Evolutionary conservation across 30 jellyfish, hydroid and myxozoan genomes (phyloP).

Genomic region (Hydra vulgaris): DNA sequence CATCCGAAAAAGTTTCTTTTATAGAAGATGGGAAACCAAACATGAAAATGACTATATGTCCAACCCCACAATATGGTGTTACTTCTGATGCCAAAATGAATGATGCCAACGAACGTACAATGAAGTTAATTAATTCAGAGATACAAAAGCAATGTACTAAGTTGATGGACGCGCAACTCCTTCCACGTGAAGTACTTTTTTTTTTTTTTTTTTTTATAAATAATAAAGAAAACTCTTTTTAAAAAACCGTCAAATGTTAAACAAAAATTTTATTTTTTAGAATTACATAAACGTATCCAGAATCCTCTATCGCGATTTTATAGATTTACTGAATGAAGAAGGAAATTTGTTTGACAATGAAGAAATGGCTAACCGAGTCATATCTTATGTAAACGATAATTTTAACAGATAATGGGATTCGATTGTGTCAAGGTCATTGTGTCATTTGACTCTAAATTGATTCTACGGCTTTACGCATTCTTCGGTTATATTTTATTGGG

Average conservation of each 20-base stretch:
- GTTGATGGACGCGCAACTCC: too few species aligned
- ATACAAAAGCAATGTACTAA: background rate
- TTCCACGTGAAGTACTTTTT: too few species aligned
- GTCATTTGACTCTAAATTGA: too few species aligned
- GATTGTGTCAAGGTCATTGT: too few species aligned
- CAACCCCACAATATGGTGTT: background rate
- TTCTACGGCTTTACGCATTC: too few species aligned
- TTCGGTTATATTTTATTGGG: too few species aligned
- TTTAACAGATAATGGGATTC: too few species aligned
- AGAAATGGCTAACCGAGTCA: background rate
- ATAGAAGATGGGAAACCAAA: slow-evolving; percentile 3
- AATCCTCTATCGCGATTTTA: background rate
- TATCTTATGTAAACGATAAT: background rate
- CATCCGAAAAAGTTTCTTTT: background rate
- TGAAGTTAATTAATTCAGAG: background rate
- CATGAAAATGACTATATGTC: slow-evolving; percentile 9
- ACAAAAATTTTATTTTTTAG: background rate
- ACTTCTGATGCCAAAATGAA: background rate
- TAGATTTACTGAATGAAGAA: background rate
- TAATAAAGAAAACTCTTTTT: too few species aligned
- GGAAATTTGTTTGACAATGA: background rate
- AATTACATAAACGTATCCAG: background rate
- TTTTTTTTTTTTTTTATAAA: too few species aligned
- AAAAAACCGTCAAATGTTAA: too few species aligned
- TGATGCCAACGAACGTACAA: background rate